A percentile compares a stretch with the other conserved stretches of the same genome.
Evolutionary conservation across 2,113 vertebrate species (phyloP).

Genomic region (Chrysochloris asiatica): DNA sequence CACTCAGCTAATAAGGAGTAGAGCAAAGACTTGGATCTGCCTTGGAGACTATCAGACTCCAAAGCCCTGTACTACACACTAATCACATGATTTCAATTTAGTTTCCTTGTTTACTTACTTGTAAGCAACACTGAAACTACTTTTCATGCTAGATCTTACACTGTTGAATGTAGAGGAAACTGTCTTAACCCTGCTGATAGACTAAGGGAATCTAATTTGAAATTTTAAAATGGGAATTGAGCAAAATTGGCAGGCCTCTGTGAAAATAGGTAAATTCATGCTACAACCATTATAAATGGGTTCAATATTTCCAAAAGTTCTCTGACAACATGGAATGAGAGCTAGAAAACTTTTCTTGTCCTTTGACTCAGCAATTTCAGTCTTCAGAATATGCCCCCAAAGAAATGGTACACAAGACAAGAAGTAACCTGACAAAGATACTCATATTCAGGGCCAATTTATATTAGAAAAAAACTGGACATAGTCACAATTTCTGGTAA

Average conservation of each 20-base stretch:
- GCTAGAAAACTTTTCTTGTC: constrained; percentile 48
- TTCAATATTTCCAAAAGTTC: constrained; percentile 51
- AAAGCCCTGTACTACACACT: background rate
- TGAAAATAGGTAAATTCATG: background rate
- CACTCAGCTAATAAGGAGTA: background rate
- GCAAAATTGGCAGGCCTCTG: background rate
- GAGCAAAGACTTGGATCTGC: background rate
- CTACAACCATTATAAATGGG: background rate
- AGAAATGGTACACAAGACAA: constrained; percentile 54
- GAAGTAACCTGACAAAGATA: constrained; percentile 48
- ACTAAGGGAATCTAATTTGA: constrained; percentile 45
- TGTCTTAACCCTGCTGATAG: background rate
- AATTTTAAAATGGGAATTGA: constrained; percentile 35
- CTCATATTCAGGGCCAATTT: constrained; percentile 29
- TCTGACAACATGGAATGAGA: constrained; percentile 28
- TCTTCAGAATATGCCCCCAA: constrained; percentile 32
- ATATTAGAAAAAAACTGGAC: constrained; percentile 38
- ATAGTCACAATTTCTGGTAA: constrained; percentile 22
- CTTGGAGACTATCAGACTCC: background rate
- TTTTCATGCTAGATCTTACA: background rate
- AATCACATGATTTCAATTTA: background rate
- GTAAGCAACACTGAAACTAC: background rate
- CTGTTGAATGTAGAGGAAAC: background rate
- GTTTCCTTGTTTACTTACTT: background rate
- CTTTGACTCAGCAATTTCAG: constrained; percentile 49